Conservation (phyloP, 2,113 vertebrate species). For the Clupea harengus region DNA sequence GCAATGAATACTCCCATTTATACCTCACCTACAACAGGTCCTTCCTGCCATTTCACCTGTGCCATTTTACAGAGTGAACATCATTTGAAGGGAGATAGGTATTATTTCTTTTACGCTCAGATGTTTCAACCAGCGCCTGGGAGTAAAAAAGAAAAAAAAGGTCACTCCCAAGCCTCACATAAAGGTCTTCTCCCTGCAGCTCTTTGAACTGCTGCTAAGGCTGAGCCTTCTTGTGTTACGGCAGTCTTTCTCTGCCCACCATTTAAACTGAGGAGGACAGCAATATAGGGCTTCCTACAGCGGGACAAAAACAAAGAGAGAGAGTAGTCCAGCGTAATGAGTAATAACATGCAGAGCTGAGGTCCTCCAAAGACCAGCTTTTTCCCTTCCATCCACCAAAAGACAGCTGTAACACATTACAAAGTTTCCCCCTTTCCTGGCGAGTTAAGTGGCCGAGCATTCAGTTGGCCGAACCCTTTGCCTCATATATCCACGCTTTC, state of each 20-base stretch:
- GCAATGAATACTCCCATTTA: slow-evolving; percentile 24
- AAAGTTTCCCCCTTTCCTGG: slow-evolving; percentile 34
- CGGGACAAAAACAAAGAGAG: background rate
- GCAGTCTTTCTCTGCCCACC: slow-evolving; percentile 23
- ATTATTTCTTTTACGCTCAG: slow-evolving; percentile 40
- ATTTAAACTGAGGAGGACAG: slow-evolving; percentile 41
- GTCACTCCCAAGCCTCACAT: slow-evolving; percentile 48
- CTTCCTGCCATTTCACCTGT: slow-evolving; percentile 28
- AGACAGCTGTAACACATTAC: slow-evolving; percentile 57
- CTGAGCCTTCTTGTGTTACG: slow-evolving; percentile 51
- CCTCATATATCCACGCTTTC: slow-evolving; percentile 34
- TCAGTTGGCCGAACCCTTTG: slow-evolving; percentile 28
- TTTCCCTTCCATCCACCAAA: slow-evolving; percentile 33
- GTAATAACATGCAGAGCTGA: slow-evolving; percentile 52
- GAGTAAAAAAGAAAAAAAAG: slow-evolving; percentile 45
- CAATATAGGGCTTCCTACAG: slow-evolving; percentile 15
- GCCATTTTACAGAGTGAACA: slow-evolving; percentile 31
- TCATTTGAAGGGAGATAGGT: slow-evolving; percentile 25
- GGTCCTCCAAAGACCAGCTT: slow-evolving; percentile 48
- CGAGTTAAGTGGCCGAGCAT: slow-evolving; percentile 33
- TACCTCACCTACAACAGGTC: slow-evolving; percentile 22
- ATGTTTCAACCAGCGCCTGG: slow-evolving; percentile 34
- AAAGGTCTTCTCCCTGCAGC: slow-evolving; percentile 38
- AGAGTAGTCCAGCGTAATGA: slow-evolving; percentile 40
- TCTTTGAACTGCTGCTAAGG: slow-evolving; percentile 49